These are phyloP conservation scores for Eubucco bourcierii DNA, from an alignment of 2,113 vertebrate species.

Conservation along the genomic window DNA sequence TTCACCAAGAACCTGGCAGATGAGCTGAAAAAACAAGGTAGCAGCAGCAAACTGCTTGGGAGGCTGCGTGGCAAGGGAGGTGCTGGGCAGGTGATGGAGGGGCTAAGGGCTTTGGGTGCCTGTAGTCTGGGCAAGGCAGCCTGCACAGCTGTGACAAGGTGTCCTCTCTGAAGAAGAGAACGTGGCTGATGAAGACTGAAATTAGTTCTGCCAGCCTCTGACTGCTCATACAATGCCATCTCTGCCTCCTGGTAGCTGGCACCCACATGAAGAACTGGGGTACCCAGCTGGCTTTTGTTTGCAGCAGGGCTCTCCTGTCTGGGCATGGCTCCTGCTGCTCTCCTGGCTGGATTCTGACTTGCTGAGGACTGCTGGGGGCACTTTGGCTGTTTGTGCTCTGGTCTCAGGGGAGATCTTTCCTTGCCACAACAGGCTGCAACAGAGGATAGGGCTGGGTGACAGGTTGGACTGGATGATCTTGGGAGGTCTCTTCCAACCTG, in stretches of 20 bases:
- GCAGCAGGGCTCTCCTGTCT: neutral
- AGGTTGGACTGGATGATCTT: too few species aligned
- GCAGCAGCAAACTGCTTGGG: neutral
- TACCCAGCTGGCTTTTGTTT: neutral
- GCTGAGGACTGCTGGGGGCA: rapidly evolving
- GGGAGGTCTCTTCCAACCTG: too few species aligned
- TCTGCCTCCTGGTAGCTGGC: neutral
- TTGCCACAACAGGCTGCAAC: neutral
- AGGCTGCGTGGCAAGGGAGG: neutral
- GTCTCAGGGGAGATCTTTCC: neutral
- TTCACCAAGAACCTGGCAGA: conserved; percentile 80
- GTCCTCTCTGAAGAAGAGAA: neutral
- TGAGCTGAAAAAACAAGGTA: conserved; percentile 91
- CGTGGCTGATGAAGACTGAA: neutral
- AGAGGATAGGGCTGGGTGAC: neutral
- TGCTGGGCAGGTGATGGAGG: neutral
- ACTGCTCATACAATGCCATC: neutral
- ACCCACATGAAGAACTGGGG: neutral
- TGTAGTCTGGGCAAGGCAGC: neutral
- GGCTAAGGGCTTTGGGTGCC: neutral
- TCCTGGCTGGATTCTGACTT: neutral
- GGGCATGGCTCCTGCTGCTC: neutral
- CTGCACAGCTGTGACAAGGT: neutral
- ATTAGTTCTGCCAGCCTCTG: neutral
- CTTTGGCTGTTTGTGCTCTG: neutral